Percentiles rank a stretch among this genome's conserved stretches.
Conservation (phyloP, 2,888 invertebrate species). For the Lepidocyrtinus sp. region DNA sequence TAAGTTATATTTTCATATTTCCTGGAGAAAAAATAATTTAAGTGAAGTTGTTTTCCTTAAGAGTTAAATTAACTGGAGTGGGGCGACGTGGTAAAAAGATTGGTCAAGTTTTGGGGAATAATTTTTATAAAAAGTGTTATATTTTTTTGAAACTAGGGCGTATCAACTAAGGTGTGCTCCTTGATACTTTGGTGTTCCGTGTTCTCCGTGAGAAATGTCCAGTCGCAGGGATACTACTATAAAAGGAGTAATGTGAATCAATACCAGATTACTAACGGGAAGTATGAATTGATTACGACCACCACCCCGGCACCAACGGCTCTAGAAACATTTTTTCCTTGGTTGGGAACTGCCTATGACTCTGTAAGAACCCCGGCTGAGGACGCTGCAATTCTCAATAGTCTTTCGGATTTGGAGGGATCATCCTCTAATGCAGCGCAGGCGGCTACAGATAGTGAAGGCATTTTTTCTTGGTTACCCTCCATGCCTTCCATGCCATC, state of each 20-base stretch:
- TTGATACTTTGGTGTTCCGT: constrained; percentile 30
- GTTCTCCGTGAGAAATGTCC: not conserved
- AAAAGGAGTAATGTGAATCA: constrained; percentile 23
- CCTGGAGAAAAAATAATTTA: no score
- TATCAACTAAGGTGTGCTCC: not conserved
- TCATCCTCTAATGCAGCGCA: not conserved
- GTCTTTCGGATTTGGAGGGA: constrained; percentile 35
- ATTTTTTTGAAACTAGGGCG: constrained; percentile 14
- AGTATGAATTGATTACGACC: constrained; percentile 17
- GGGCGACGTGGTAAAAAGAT: no score
- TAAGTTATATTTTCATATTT: not conserved
- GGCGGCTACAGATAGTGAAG: not conserved
- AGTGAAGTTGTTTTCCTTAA: no score
- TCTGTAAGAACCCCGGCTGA: constrained; percentile 45
- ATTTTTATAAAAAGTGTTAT: no score
- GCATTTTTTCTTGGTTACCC: constrained; percentile 19
- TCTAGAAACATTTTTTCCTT: constrained; percentile 53
- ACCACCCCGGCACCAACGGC: constrained; percentile 46
- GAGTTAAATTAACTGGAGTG: no score
- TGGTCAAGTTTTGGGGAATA: no score
- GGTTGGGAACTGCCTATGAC: constrained; percentile 27
- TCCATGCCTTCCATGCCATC: no score
- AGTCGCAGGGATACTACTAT: constrained; percentile 30
- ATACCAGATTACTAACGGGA: constrained; percentile 47
- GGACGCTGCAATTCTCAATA: constrained; percentile 50